Base-by-base conservation (phyloP, 2,797 vertebrate species). In the Diglossa cyanea region DNA sequence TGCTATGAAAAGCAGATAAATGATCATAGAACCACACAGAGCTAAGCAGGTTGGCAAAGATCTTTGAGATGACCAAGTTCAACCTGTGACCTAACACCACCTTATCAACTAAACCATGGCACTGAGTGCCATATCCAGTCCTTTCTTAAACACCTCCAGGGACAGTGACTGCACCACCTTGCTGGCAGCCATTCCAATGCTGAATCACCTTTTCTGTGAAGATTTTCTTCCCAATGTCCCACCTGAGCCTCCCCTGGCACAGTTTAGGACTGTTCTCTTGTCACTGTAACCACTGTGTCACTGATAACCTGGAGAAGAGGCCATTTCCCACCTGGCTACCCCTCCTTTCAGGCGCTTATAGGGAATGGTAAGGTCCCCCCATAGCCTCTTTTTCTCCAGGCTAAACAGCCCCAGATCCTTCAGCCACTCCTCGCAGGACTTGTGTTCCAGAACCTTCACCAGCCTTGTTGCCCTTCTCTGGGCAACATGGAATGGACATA, bases 271-370 rank as follows among this genome's bases (percentile, higher is more conserved):
- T 39, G 13, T 13, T 13, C n/a, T 28, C 15, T 58, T 66, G 7
- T 28, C 15, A 17, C 10, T 51, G 50, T 18, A 51, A 17, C 50
- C 50, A 30, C 10, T 30, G 4, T n/a, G 23, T 39, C 39, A 24
- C 45, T 33, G 24, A 10, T 10, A 11, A 14, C 19, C 10, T 24
- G 28, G 28, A 53, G 30, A 30, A 75, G 30, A 53, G 16, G 7
- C 6, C 0, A 0, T 17, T 2, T 3, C 11, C 19, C 4, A 24
- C 6, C 45, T 24, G 13, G 8, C 28, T 39, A 6, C 8, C 0
- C 6, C 28, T 51, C 18, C 10, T 37, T 66, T 21, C 54, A 53
- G 4, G 17, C 23, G 17, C 16, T 2, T 45, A 13, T 39, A 20
- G 24, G 6, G 39, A 33, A 7, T 17, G 5, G 2, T 11, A 13